These are phyloP conservation scores for Diplogasteroides magnus DNA, from an alignment of 1,140 invertebrate genomes.

Conservation along the genomic window DNA sequence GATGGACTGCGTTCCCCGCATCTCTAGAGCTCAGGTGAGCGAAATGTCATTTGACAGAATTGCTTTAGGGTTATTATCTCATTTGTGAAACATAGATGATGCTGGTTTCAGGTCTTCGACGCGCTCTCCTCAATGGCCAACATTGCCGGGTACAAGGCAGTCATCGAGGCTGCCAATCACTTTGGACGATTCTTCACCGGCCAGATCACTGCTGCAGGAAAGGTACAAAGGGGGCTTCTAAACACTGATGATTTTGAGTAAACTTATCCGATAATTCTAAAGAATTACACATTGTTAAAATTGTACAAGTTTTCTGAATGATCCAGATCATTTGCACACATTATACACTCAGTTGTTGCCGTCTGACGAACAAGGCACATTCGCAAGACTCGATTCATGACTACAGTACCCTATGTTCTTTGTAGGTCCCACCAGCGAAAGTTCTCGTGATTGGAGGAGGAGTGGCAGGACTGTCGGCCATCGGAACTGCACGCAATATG, in stretches of 20 bases:
- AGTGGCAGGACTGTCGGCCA: slow-evolving; percentile 77
- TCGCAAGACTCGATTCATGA: too few species aligned
- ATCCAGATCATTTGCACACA: too few species aligned
- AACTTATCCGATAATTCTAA: too few species aligned
- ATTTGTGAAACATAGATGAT: slow-evolving; percentile 72
- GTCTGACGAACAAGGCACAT: too few species aligned
- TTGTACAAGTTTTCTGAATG: too few species aligned
- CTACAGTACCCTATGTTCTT: too few species aligned
- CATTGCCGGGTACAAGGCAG: slow-evolving; percentile 80
- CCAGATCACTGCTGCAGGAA: slow-evolving; percentile 56
- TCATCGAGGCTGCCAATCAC: slow-evolving; percentile 79
- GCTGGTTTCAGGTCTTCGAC: slow-evolving; percentile 80
- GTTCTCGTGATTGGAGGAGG: slow-evolving; percentile 80
- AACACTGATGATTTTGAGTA: slow-evolving; percentile 6
- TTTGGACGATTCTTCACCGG: slow-evolving; percentile 83
- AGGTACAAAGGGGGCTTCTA: slow-evolving; percentile 7
- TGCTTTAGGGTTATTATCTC: slow-evolving; percentile 23
- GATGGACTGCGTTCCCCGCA: slow-evolving; percentile 56
- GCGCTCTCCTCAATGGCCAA: slow-evolving; percentile 86
- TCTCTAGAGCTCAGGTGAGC: slow-evolving; percentile 59
- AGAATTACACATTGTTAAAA: too few species aligned
- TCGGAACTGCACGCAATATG: slow-evolving; percentile 79
- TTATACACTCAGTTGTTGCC: too few species aligned
- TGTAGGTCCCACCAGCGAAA: slow-evolving; percentile 65
- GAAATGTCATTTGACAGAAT: too few species aligned